Percentiles rank a stretch among this genome's conserved stretches.
phyloP scores from a whole-genome alignment of 2,888 invertebrate genomes.

The Erebia palarica region DNA sequence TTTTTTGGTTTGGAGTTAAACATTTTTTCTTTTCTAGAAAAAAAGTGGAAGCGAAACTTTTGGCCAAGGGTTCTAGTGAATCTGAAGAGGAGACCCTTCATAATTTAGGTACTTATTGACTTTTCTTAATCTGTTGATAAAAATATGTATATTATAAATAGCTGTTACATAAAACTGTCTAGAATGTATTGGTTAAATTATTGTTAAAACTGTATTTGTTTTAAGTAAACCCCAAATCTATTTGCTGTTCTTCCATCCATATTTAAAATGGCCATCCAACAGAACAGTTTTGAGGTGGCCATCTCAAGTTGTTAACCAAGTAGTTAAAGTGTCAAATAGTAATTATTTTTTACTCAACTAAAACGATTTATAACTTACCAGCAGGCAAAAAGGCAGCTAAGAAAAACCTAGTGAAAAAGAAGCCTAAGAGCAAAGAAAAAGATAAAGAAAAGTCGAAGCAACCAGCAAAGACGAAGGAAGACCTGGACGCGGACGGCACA shows the following conservation, averaged over 20 bases:
- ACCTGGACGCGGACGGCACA: conserved; percentile 61
- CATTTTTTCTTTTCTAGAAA: conserved; percentile 62
- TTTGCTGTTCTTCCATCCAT: no score
- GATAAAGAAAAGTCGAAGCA: conserved; percentile 47
- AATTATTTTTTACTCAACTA: no score
- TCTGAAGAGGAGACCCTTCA: conserved; percentile 76
- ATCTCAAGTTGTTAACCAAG: no score
- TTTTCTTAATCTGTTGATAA: neutral
- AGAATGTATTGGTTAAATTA: no score
- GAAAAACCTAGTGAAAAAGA: conserved; percentile 63
- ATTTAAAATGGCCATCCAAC: no score
- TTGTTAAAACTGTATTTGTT: no score
- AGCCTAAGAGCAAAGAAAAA: conserved; percentile 47
- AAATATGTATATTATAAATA: no score
- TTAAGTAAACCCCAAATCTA: no score
- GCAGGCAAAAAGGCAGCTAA: conserved; percentile 67
- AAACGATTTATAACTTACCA: conserved; percentile 24
- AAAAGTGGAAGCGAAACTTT: conserved; percentile 80
- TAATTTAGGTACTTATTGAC: conserved; percentile 62
- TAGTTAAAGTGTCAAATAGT: no score
- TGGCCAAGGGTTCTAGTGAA: conserved; percentile 79
- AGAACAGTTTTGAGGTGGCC: no score
- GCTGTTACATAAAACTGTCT: no score
- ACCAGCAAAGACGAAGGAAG: conserved; percentile 34
- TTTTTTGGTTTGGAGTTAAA: neutral